These are phyloP conservation scores for Himalopsyche tibetana DNA, from an alignment of 2,888 invertebrate species.

Conservation along the genomic window DNA sequence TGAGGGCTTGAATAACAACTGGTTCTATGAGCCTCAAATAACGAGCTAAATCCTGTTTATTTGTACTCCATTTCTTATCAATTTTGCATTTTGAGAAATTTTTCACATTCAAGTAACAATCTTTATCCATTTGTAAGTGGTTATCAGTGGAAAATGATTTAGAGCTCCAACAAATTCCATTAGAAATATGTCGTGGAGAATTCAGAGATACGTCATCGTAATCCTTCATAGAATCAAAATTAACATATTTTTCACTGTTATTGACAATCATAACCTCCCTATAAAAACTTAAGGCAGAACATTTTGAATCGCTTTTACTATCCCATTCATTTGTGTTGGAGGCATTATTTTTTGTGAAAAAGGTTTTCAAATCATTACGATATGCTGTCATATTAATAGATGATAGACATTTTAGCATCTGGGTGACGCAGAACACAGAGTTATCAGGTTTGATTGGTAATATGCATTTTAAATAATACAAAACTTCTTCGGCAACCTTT, in stretches of 20 bases:
- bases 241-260: slow-evolving; percentile 45
- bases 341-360: slow-evolving; percentile 49
- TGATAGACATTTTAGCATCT: slow-evolving; percentile 85
- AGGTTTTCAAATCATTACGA: slow-evolving; percentile 59
- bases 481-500: slow-evolving; percentile 86
- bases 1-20: slow-evolving; percentile 94
- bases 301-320: slow-evolving; percentile 46
- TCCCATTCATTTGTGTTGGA: slow-evolving; percentile 47
- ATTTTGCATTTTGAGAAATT: slow-evolving; percentile 74
- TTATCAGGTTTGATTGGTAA: slow-evolving; percentile 83
- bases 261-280: slow-evolving; percentile 58
- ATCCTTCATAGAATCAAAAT: slow-evolving; percentile 55
- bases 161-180: slow-evolving; percentile 8
- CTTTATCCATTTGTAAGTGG: slow-evolving; percentile 71
- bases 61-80: slow-evolving; percentile 75
- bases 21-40: slow-evolving; percentile 96
- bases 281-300: slow-evolving; percentile 55
- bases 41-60: slow-evolving; percentile 79
- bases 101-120: slow-evolving; percentile 73
- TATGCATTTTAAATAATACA: slow-evolving; percentile 84
- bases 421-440: slow-evolving; percentile 86
- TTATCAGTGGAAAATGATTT: slow-evolving; percentile 68
- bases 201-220: background rate
- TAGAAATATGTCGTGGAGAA: background rate
- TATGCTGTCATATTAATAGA: slow-evolving; percentile 81